phyloP scores from a whole-genome alignment of 2,113 vertebrate species.

The Suricata suricatta region DNA sequence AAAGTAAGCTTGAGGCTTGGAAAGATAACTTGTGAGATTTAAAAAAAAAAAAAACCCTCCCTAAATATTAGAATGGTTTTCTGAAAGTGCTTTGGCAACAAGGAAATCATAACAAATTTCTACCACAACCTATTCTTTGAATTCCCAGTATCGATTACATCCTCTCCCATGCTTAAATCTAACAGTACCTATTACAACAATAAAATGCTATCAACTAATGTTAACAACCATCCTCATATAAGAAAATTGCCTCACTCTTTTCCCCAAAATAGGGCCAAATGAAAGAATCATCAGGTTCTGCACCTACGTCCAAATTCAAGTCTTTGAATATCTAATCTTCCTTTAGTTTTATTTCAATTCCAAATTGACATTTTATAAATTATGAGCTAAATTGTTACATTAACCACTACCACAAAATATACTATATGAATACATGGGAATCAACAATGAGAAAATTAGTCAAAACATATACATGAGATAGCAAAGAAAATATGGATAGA shows the following conservation, averaged over 20 bases:
- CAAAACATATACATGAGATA: background rate
- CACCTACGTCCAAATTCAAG: background rate
- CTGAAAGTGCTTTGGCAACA: background rate
- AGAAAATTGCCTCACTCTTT: background rate
- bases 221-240: background rate
- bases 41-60: background rate
- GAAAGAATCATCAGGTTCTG: background rate
- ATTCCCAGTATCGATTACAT: background rate
- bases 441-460: background rate
- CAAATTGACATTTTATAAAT: background rate
- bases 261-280: background rate
- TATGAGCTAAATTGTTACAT: background rate
- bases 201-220: background rate
- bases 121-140: background rate
- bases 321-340: background rate
- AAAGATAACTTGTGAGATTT: background rate
- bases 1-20: background rate
- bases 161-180: background rate
- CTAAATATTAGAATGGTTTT: background rate
- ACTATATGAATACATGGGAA: background rate
- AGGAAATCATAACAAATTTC: background rate
- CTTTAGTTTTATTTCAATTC: background rate
- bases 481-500: background rate
- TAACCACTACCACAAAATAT: background rate
- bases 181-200: background rate